Evolutionary conservation across 1,140 invertebrate genomes (phyloP), one percentile per base, ranked within the genome.

Genomic region (Psilanteris sp.): DNA sequence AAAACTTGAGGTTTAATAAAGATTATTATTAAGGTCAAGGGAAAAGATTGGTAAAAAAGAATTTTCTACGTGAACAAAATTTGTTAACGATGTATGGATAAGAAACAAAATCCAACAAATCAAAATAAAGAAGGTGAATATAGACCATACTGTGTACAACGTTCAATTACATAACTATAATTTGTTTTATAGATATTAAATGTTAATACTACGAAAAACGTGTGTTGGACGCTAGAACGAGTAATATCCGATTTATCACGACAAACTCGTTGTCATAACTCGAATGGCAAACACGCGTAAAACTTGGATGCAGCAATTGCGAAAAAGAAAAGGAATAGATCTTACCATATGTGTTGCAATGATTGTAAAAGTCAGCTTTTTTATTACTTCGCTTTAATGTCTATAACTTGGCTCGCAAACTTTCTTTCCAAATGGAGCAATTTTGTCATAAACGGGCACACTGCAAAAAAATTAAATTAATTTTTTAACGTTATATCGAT

Each of bases 201-300:
- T n/a, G n/a, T n/a, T n/a, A n/a, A n/a, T n/a, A n/a, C n/a, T n/a
- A n/a, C n/a, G n/a, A n/a, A n/a, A n/a, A n/a, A n/a, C n/a, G n/a
- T n/a, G n/a, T n/a, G n/a, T n/a, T n/a, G n/a, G n/a, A n/a, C n/a
- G n/a, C n/a, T n/a, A n/a, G n/a, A n/a, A n/a, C n/a, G n/a, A n/a
- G n/a, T 59, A 26, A 7, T 16, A 16, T n/a, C 26, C 41, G 44
- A 43, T 66, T 66, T 66, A 66, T 36, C 11, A 16, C 31, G 16
- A 50, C 11, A 36, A 37, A 50, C 24, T 46, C 32, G 59, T 46
- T 27, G 27, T 54, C 36, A 34, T 36, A 66, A 82, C 82, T 81
- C 77, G 78, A 74, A 70, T 59, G 41, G 78, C 79, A 79, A 83
- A n/a, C n/a, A 80, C 52, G 27, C 74, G 79, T 83, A 80, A 83